Evolutionary conservation across 2,888 invertebrate genomes (phyloP).

Genomic region (Suillia variegata): DNA sequence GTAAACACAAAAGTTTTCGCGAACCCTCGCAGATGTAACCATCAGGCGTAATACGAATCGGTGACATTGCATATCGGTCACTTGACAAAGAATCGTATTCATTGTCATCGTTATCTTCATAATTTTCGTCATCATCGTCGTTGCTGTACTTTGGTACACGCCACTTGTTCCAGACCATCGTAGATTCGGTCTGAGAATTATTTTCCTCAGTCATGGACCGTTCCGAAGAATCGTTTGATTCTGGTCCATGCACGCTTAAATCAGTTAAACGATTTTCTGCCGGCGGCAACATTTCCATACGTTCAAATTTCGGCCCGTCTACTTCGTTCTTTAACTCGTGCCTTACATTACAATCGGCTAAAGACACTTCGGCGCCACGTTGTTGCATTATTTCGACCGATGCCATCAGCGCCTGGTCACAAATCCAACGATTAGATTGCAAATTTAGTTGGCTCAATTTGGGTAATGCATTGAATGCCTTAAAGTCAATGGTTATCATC

Average conservation of each 20-base stretch:
- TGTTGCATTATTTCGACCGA: constrained; percentile 42
- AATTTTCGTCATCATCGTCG: too few species aligned
- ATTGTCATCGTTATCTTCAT: too few species aligned
- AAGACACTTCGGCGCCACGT: constrained; percentile 38
- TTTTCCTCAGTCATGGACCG: too few species aligned
- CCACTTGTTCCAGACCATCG: background rate
- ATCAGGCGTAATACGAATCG: background rate
- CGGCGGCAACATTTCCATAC: constrained; percentile 38
- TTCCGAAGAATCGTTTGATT: too few species aligned
- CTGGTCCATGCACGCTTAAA: too few species aligned
- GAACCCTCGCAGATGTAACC: constrained; percentile 36
- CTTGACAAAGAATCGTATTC: too few species aligned
- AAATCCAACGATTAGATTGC: constrained; percentile 66
- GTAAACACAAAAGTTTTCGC: constrained; percentile 41
- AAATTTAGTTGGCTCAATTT: constrained; percentile 64
- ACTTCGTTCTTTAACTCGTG: constrained; percentile 18
- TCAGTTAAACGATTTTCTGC: too few species aligned
- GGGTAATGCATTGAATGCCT: constrained; percentile 62
- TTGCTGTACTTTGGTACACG: too few species aligned
- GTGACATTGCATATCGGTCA: too few species aligned
- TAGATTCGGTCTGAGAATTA: constrained; percentile 7
- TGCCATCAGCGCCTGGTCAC: constrained; percentile 59
- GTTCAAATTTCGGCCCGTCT: constrained; percentile 37
- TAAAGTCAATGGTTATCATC: constrained; percentile 63
- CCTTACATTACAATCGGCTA: constrained; percentile 43